phyloP scores from a whole-genome alignment of 2,888 invertebrate genomes.

The Unio delphinus region DNA sequence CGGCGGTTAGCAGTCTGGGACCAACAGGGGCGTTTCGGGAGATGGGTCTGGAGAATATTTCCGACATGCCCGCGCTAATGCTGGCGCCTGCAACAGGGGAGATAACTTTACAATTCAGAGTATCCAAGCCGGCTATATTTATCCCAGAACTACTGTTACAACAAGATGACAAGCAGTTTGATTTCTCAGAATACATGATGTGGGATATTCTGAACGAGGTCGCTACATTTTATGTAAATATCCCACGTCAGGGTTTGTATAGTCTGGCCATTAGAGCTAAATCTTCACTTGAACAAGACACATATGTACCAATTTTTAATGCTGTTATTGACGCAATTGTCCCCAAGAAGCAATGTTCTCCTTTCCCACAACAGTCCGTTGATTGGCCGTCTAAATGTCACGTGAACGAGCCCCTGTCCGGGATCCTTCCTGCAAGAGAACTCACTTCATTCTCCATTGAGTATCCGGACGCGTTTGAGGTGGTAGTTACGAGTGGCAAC shows the following conservation, averaged over 20 bases:
- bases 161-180: slow-evolving; percentile 28
- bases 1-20: slow-evolving; percentile 37
- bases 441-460: slow-evolving; percentile 28
- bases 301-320: slow-evolving; percentile 31
- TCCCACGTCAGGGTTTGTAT: slow-evolving; percentile 32
- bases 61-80: slow-evolving; percentile 36
- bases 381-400: slow-evolving; percentile 38
- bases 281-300: slow-evolving; percentile 20
- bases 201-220: slow-evolving; percentile 34
- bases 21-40: slow-evolving; percentile 37
- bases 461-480: slow-evolving; percentile 22
- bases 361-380: slow-evolving; percentile 39
- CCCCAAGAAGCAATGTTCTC: slow-evolving; percentile 37
- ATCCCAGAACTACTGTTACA: slow-evolving; percentile 32
- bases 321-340: slow-evolving; percentile 35
- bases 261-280: slow-evolving; percentile 34
- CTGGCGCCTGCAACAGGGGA: slow-evolving; percentile 35
- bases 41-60: slow-evolving; percentile 38
- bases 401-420: slow-evolving; percentile 28
- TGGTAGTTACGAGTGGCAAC: slow-evolving; percentile 36
- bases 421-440: slow-evolving; percentile 30
- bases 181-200: slow-evolving; percentile 36
- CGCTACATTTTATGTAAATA: slow-evolving; percentile 30
- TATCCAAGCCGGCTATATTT: slow-evolving; percentile 25
- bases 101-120: slow-evolving; percentile 30